phyloP scores from a whole-genome alignment of 1,140 invertebrate genomes.

The Drosophila watanabei region DNA sequence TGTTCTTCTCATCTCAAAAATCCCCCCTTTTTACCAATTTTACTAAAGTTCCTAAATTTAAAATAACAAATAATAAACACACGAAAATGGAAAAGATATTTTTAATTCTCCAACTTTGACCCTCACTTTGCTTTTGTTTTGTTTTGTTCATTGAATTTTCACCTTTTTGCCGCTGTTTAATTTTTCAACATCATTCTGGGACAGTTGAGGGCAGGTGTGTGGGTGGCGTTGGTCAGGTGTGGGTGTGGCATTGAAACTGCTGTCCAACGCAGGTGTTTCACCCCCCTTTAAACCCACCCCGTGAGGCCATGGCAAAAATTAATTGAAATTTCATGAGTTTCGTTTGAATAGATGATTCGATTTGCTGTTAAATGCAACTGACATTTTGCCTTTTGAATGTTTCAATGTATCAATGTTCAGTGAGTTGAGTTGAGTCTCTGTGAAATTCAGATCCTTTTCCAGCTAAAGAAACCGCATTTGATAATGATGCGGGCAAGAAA shows the following conservation, averaged over 20 bases:
- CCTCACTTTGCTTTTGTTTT: neutral
- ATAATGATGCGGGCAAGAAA: constrained; percentile 5
- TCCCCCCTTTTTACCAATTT: too few species aligned
- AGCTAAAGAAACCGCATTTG: neutral
- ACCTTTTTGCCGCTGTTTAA: constrained; percentile 31
- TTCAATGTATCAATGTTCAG: neutral
- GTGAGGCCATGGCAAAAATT: constrained; percentile 5
- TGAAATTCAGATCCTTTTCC: neutral
- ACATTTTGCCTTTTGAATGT: neutral
- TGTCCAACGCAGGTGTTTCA: constrained; percentile 29
- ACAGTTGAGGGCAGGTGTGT: constrained; percentile 14
- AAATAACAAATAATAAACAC: neutral
- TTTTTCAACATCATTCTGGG: constrained; percentile 41
- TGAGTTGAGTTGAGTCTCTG: neutral
- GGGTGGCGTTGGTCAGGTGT: neutral
- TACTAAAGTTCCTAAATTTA: neutral
- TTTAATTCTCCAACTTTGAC: neutral
- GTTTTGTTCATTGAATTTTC: constrained; percentile 29
- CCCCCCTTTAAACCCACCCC: neutral
- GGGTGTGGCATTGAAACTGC: constrained; percentile 21
- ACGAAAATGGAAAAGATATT: too few species aligned
- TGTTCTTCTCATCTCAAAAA: too few species aligned
- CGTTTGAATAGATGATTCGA: constrained; percentile 1
- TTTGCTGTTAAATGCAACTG: constrained; percentile 7
- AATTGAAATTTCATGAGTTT: constrained; percentile 34